Conservation (phyloP, 2,113 vertebrate genomes). For the Erythrolamprus reginae region DNA sequence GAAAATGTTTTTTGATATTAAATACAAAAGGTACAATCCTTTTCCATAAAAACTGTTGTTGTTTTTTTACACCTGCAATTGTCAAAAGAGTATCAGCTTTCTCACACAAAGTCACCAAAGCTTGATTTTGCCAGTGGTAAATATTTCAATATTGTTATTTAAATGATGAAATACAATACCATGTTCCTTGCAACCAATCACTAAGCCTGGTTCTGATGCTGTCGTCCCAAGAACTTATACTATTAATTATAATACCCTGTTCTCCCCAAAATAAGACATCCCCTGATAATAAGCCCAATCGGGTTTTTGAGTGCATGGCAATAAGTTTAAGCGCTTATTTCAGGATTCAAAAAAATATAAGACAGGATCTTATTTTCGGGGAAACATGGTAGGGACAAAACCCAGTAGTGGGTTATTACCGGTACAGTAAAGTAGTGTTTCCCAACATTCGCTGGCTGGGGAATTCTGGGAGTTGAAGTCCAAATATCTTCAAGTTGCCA, state of each 20-base stretch:
- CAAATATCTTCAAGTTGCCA: too few species aligned
- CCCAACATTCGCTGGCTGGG: too few species aligned
- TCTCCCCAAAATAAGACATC: too few species aligned
- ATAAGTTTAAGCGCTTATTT: too few species aligned
- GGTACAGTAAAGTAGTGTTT: too few species aligned
- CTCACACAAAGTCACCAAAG: neutral
- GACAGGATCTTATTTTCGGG: too few species aligned
- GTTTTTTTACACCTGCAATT: conserved; percentile 44
- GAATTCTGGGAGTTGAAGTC: too few species aligned
- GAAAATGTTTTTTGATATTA: conserved; percentile 62
- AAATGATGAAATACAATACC: neutral
- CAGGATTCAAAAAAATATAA: too few species aligned
- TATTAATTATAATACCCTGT: neutral
- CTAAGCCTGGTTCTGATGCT: neutral
- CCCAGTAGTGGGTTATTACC: too few species aligned
- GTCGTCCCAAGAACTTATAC: neutral
- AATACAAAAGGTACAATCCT: conserved; percentile 62
- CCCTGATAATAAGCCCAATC: too few species aligned
- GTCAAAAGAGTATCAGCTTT: conserved; percentile 34
- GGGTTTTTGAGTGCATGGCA: too few species aligned
- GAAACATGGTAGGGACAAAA: too few species aligned
- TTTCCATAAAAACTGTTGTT: conserved; percentile 55
- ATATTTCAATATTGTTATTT: neutral
- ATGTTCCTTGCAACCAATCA: neutral
- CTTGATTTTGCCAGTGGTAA: neutral